Percentiles rank a stretch among this genome's conserved stretches.
Evolutionary conservation across 2,113 vertebrate species (phyloP).

Genomic region (Symphodus melops): DNA sequence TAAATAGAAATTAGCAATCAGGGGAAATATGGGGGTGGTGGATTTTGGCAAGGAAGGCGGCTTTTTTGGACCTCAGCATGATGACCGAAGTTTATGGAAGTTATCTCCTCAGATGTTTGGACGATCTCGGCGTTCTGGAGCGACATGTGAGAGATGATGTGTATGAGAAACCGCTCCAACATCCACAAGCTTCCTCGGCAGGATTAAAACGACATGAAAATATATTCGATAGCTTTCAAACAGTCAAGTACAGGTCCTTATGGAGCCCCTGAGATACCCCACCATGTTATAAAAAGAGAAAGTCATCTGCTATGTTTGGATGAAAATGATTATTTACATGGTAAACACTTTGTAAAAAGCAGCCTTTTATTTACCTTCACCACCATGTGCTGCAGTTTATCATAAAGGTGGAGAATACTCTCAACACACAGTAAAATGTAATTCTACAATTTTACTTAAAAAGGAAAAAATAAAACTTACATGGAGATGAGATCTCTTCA

Average conservation of each 20-base stretch:
- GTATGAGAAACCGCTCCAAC: conserved; percentile 40
- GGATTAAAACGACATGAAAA: conserved; percentile 42
- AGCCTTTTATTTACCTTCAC: conserved; percentile 30
- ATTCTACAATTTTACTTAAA: conserved; percentile 32
- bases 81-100: conserved; percentile 59
- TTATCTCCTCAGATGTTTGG: conserved; percentile 60
- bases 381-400: conserved; percentile 27
- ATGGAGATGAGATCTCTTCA: conserved; percentile 9
- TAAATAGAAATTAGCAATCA: conserved; percentile 80
- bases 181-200: conserved; percentile 14
- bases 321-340: conserved; percentile 9
- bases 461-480: conserved; percentile 11
- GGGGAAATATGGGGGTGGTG: conserved; percentile 62
- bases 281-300: background rate
- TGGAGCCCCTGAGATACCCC: conserved; percentile 4
- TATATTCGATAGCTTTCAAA: conserved; percentile 6
- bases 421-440: conserved; percentile 34
- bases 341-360: conserved; percentile 46
- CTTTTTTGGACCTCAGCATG: conserved; percentile 42
- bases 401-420: conserved; percentile 15
- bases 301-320: background rate
- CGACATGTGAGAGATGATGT: conserved; percentile 31
- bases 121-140: conserved; percentile 23
- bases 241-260: conserved; percentile 5
- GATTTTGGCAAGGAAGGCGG: conserved; percentile 53